phyloP scores from a whole-genome alignment of 1,140 invertebrate species.

The Sycophila sp. region DNA sequence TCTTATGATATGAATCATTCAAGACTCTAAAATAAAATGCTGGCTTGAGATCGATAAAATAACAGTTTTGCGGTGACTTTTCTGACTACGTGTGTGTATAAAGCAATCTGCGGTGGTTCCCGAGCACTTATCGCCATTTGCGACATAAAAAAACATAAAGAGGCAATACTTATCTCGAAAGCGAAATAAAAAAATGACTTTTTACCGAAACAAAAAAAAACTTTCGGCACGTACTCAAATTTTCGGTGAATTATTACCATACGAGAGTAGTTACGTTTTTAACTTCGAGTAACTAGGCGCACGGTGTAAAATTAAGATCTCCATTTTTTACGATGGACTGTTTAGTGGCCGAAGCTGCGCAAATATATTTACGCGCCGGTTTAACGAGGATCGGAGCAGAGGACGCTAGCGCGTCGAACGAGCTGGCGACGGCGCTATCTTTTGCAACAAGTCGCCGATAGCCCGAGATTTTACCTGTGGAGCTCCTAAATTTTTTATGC shows the following conservation, averaged over 20 bases:
- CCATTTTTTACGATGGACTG: neutral
- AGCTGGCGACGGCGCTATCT: neutral
- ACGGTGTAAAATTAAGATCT: neutral
- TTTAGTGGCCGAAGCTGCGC: neutral
- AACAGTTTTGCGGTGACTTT: neutral
- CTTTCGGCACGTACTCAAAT: no score
- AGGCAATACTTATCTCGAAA: no score
- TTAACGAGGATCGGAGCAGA: slow-evolving; percentile 13
- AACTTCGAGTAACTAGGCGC: no score
- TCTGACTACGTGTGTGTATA: no score
- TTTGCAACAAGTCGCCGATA: slow-evolving; percentile 49
- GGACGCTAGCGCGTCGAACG: neutral
- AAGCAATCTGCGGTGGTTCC: no score
- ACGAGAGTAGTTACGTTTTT: no score
- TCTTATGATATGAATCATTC: neutral
- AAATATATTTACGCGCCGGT: slow-evolving; percentile 14
- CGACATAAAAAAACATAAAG: neutral
- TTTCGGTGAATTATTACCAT: no score
- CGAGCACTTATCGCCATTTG: no score
- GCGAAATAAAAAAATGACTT: no score
- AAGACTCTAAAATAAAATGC: neutral
- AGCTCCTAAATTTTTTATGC: slow-evolving; percentile 10
- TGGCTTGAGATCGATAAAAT: neutral
- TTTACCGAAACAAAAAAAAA: no score
- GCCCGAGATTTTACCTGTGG: slow-evolving; percentile 5